phyloP scores from a whole-genome alignment of 2,113 vertebrate genomes.

The Chionomys nivalis region DNA sequence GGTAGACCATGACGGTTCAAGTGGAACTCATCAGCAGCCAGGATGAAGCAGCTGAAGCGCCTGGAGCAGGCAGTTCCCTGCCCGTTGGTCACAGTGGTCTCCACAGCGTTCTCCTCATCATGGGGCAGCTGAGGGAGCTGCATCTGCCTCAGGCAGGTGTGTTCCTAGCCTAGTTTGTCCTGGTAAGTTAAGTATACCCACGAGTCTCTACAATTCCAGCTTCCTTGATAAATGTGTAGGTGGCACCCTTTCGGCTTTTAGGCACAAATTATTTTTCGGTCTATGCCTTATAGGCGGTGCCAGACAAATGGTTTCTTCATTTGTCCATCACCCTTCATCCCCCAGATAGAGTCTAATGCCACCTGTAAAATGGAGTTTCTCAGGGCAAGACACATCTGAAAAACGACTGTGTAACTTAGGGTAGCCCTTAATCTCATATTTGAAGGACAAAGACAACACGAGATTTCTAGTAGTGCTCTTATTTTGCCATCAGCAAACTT shows the following conservation, averaged over 20 bases:
- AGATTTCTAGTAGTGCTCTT: neutral
- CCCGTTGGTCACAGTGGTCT: neutral
- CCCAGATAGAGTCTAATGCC: neutral
- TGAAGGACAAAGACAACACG: neutral
- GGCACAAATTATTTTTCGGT: neutral
- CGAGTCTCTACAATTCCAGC: neutral
- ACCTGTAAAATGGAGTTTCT: neutral
- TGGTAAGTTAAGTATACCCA: neutral
- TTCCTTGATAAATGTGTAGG: neutral
- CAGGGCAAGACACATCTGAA: neutral
- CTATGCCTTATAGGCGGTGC: neutral
- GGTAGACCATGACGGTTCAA: neutral
- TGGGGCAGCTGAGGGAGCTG: neutral
- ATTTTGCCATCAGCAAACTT: neutral
- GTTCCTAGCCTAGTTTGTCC: too few species aligned
- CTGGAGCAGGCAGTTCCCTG: neutral
- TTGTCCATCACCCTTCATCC: neutral
- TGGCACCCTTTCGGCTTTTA: neutral
- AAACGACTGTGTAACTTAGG: neutral
- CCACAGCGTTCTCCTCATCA: neutral
- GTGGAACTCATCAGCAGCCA: neutral
- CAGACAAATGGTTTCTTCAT: neutral
- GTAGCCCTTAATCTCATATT: neutral
- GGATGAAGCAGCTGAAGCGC: neutral
- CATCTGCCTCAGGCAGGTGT: neutral